A percentile compares a stretch with the other conserved stretches of the same genome.
phyloP scores from a whole-genome alignment of 2,113 vertebrate genomes.

The Suricata suricatta region DNA sequence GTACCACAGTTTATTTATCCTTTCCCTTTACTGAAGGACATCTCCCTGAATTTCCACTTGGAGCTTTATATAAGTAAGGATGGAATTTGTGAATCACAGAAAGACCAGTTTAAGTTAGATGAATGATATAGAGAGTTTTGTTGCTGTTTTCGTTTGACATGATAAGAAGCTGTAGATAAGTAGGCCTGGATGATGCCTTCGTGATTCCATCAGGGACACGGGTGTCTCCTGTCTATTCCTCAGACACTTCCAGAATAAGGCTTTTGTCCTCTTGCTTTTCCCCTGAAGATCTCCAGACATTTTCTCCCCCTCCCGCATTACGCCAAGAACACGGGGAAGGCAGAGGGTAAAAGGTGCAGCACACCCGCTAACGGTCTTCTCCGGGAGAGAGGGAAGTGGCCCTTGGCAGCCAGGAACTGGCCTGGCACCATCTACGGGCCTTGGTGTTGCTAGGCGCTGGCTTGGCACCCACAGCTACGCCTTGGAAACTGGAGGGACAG shows the following conservation, averaged over 20 bases:
- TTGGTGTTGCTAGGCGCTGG: constrained; percentile 66
- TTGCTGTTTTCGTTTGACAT: background rate
- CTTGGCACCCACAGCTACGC: background rate
- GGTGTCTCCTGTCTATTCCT: background rate
- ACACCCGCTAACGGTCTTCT: background rate
- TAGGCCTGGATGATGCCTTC: background rate
- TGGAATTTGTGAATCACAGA: background rate
- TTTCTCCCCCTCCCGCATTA: background rate
- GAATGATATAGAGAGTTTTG: background rate
- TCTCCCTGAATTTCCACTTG: background rate
- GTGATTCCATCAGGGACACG: background rate
- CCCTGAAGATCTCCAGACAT: background rate
- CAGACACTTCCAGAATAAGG: background rate
- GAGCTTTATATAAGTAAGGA: background rate
- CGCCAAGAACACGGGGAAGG: background rate
- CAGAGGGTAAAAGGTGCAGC: background rate
- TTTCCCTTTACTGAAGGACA: background rate
- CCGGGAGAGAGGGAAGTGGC: background rate
- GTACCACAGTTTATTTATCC: background rate
- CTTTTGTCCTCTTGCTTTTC: background rate
- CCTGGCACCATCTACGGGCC: background rate
- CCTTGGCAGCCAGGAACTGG: constrained; percentile 8
- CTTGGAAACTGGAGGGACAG: constrained; percentile 37
- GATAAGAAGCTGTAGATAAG: background rate
- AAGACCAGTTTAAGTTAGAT: background rate